Percentiles rank a stretch among this genome's conserved stretches.
phyloP scores from a whole-genome alignment of 2,888 invertebrate species.

The Dasypolia templi region DNA sequence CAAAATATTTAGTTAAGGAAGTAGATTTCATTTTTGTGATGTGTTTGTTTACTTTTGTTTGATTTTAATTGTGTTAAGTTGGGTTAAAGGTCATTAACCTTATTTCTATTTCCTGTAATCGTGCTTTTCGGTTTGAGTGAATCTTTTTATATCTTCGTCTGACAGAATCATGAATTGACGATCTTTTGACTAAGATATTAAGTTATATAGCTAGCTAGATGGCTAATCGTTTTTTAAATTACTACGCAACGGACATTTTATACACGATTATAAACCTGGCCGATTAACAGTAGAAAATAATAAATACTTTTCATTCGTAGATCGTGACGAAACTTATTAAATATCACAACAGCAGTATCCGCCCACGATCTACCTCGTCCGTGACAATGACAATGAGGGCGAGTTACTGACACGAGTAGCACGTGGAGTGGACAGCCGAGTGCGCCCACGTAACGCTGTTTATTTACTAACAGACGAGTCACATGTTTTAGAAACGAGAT shows the following conservation, averaged over 20 bases:
- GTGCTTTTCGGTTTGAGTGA: no score
- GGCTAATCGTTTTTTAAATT: no score
- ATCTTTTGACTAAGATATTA: no score
- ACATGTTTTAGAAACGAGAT: slow-evolving; percentile 13
- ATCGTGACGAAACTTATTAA: slow-evolving; percentile 6
- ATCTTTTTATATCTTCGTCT: neutral
- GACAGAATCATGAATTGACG: no score
- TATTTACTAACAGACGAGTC: slow-evolving; percentile 53
- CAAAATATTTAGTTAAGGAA: slow-evolving; percentile 35
- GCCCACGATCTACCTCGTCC: slow-evolving; percentile 35
- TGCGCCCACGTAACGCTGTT: slow-evolving; percentile 37
- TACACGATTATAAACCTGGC: no score
- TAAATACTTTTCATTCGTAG: neutral
- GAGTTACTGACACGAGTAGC: slow-evolving; percentile 52
- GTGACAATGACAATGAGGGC: slow-evolving; percentile 55
- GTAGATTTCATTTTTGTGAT: slow-evolving; percentile 14
- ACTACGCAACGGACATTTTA: no score
- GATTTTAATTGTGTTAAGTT: slow-evolving; percentile 4
- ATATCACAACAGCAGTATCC: slow-evolving; percentile 29
- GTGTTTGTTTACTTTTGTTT: slow-evolving; percentile 10
- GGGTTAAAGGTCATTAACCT: neutral
- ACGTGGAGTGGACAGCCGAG: slow-evolving; percentile 46
- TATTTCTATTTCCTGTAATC: no score
- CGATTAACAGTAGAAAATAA: no score
- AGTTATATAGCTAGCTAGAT: no score